Percentiles rank a stretch among this genome's conserved stretches.
phyloP scores from a whole-genome alignment of 2,797 vertebrate genomes.

The Adelosebastes latens region DNA sequence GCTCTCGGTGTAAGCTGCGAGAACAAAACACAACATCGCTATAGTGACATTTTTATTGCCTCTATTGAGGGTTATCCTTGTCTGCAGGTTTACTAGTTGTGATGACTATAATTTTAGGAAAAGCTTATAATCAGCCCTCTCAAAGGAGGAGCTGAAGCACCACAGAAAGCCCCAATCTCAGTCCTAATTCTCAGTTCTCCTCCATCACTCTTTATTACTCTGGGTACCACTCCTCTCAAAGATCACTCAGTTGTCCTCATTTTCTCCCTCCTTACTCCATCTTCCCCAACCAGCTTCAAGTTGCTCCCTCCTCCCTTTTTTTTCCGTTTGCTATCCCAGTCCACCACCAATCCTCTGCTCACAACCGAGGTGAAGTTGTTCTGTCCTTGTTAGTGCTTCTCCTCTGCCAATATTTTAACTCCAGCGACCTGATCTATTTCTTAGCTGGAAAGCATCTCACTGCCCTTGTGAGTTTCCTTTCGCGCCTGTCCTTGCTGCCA shows the following conservation, averaged over 20 bases:
- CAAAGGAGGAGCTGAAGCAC: slow-evolving; percentile 6
- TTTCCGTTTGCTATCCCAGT: slow-evolving; percentile 22
- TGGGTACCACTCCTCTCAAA: slow-evolving; percentile 3
- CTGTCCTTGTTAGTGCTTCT: slow-evolving; percentile 19
- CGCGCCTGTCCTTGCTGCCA: not conserved
- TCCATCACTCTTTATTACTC: slow-evolving; percentile 3
- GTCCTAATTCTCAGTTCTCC: slow-evolving; percentile 25
- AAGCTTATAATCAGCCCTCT: slow-evolving; percentile 39
- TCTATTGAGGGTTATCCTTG: not conserved
- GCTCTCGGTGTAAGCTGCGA: not conserved
- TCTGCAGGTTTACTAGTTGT: not conserved
- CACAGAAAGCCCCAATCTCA: not conserved
- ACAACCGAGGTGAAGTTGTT: slow-evolving; percentile 23
- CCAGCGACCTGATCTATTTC: slow-evolving; percentile 27
- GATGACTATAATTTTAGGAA: slow-evolving; percentile 33
- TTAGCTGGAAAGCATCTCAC: slow-evolving; percentile 31
- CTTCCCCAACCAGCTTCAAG: slow-evolving; percentile 1
- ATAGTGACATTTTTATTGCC: slow-evolving; percentile 9
- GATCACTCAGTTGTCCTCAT: slow-evolving; percentile 25
- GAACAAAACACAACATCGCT: not conserved
- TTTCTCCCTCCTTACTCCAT: slow-evolving; percentile 30
- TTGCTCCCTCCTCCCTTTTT: not conserved
- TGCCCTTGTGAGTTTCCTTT: not conserved
- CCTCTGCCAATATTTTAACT: slow-evolving; percentile 12
- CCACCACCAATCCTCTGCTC: slow-evolving; percentile 4